Percentiles rank a stretch among this genome's conserved stretches.
Evolutionary conservation across 1,140 invertebrate genomes (phyloP).

Genomic region (Heliconius nattereri): DNA sequence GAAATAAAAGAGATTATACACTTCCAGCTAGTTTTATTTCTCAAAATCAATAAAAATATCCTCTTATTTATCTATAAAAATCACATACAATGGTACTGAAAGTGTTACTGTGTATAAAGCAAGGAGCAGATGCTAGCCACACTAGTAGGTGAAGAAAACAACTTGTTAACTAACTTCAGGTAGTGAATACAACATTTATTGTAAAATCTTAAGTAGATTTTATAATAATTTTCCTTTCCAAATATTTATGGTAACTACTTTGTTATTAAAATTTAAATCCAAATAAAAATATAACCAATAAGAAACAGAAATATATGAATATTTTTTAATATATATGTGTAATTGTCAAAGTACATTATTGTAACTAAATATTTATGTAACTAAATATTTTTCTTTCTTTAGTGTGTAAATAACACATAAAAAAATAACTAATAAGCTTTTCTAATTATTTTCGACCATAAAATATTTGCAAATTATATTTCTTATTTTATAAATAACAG

Average conservation of each 20-base stretch:
- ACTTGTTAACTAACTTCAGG: background rate
- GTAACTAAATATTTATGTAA: too few species aligned
- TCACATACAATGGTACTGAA: conserved; percentile 70
- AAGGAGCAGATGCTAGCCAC: conserved; percentile 58
- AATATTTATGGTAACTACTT: background rate
- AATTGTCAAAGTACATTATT: too few species aligned
- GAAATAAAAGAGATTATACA: conserved; percentile 51
- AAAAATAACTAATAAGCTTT: background rate
- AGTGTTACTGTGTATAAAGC: conserved; percentile 64
- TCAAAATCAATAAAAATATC: conserved; percentile 77
- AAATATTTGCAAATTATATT: background rate
- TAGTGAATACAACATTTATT: background rate
- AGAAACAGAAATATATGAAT: too few species aligned
- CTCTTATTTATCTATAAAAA: conserved; percentile 73
- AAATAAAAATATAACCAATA: background rate
- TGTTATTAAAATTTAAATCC: background rate
- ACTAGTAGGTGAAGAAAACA: conserved; percentile 38
- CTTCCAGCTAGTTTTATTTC: conserved; percentile 72
- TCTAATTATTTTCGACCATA: background rate
- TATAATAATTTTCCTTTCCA: background rate
- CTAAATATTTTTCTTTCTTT: too few species aligned
- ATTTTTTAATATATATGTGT: too few species aligned
- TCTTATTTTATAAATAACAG: background rate
- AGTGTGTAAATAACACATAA: too few species aligned
- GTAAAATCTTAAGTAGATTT: background rate